A percentile compares a stretch with the other conserved stretches of the same genome.
phyloP scores from a whole-genome alignment of 2,888 invertebrate species.

The Nomada flava region DNA sequence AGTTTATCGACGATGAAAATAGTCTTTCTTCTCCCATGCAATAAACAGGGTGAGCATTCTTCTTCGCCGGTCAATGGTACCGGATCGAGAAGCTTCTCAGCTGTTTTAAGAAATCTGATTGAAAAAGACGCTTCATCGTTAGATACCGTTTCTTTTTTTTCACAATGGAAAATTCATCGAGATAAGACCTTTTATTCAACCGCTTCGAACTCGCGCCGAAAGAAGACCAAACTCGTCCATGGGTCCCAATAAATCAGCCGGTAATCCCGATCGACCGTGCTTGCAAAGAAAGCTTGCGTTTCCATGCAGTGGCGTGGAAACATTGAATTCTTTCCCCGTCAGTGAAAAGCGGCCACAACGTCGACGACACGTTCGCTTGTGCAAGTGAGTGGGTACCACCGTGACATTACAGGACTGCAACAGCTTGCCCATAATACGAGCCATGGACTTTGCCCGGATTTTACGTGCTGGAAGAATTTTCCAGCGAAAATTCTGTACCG shows the following conservation, averaged over 20 bases:
- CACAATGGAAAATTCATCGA: constrained; percentile 52
- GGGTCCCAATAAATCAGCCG: constrained; percentile 56
- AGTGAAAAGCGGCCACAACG: constrained; percentile 41
- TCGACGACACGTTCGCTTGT: constrained; percentile 13
- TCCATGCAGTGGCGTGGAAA: constrained; percentile 62
- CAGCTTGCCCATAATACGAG: constrained; percentile 48
- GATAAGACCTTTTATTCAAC: constrained; percentile 41
- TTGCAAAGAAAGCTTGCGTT: constrained; percentile 64
- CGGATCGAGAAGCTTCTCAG: neutral
- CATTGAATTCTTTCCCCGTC: constrained; percentile 61
- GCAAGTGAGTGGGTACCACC: neutral
- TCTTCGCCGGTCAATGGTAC: neutral
- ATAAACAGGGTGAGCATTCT: neutral
- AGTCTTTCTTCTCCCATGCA: neutral
- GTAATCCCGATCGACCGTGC: constrained; percentile 67
- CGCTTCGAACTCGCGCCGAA: constrained; percentile 46
- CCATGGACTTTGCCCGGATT: constrained; percentile 11
- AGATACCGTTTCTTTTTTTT: neutral
- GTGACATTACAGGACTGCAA: constrained; percentile 32
- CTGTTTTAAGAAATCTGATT: neutral
- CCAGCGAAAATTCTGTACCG: constrained; percentile 39
- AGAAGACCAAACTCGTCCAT: constrained; percentile 24
- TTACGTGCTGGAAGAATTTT: constrained; percentile 46
- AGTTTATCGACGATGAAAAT: neutral
- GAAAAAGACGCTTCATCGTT: constrained; percentile 25